A percentile compares a stretch with the other conserved stretches of the same genome.
These are phyloP conservation scores for Rhodinocichla rosea DNA, from an alignment of 2,113 vertebrate genomes.

Conservation along the genomic window DNA sequence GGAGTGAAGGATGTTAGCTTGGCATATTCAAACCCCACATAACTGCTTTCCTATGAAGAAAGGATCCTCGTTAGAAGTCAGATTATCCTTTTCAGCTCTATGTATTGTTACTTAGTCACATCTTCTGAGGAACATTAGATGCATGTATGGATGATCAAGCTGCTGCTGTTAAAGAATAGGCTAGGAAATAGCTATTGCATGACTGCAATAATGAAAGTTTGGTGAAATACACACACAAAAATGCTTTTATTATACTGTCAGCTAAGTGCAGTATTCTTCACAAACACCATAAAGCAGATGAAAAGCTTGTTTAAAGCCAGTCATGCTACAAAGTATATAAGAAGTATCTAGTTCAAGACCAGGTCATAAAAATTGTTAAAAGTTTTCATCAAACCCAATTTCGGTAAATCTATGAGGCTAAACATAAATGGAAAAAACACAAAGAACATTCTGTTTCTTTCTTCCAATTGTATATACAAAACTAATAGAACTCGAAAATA, in stretches of 20 bases:
- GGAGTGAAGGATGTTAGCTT: neutral
- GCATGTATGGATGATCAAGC: neutral
- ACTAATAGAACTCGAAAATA: constrained; percentile 50
- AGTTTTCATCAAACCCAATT: neutral
- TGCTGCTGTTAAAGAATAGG: neutral
- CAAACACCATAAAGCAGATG: neutral
- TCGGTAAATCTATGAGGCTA: neutral
- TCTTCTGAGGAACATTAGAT: neutral
- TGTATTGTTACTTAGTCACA: neutral
- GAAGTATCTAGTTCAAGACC: neutral
- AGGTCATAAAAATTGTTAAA: neutral
- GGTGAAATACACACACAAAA: neutral
- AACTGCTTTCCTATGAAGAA: neutral
- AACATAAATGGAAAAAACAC: constrained; percentile 25
- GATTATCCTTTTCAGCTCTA: neutral
- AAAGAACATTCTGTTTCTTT: constrained; percentile 52
- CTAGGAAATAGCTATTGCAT: neutral
- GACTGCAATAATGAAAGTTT: neutral
- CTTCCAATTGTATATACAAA: constrained; percentile 19
- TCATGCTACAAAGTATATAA: neutral
- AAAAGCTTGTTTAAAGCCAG: neutral
- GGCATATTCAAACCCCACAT: neutral
- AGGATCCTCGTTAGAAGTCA: neutral
- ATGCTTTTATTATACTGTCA: neutral
- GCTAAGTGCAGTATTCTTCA: neutral